Evolutionary conservation across 2,113 vertebrate species (phyloP).

Genomic region (Crotalus tigris): DNA sequence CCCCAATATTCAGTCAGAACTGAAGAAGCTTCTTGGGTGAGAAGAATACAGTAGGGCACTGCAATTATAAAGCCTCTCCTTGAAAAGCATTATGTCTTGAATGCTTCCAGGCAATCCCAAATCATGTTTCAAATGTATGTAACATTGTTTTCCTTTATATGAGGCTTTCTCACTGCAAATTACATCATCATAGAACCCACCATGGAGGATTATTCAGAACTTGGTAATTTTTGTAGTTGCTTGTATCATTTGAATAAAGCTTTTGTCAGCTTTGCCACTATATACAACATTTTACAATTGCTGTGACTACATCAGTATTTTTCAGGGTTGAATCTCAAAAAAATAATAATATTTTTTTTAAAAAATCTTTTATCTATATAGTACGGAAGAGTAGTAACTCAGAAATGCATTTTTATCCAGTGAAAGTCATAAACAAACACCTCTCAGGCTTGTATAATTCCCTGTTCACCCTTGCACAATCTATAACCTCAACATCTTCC

Average conservation of each 20-base stretch:
- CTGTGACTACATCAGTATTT: neutral
- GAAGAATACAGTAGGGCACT: neutral
- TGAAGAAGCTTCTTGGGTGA: neutral
- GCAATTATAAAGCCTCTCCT: neutral
- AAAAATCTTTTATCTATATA: conserved; percentile 21
- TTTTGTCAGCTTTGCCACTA: neutral
- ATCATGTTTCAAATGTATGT: neutral
- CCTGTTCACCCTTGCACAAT: conserved; percentile 8
- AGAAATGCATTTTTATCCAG: neutral
- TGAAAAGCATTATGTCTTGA: neutral
- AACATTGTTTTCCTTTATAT: neutral
- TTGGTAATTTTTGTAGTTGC: neutral
- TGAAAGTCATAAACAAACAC: conserved; percentile 26
- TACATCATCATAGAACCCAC: neutral
- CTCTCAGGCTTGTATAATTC: conserved; percentile 35
- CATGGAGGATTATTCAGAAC: neutral
- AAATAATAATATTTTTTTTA: too few relatives aligned
- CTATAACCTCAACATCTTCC: neutral
- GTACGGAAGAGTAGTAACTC: neutral
- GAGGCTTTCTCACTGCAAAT: neutral
- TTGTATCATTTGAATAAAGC: neutral
- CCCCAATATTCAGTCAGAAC: neutral
- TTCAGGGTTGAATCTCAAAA: neutral
- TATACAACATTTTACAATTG: neutral
- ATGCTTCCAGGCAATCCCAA: neutral